A percentile compares a stretch with the other conserved stretches of the same genome.
Evolutionary conservation across 2,888 invertebrate genomes (phyloP).

Genomic region (Chrysina gloriosa): DNA sequence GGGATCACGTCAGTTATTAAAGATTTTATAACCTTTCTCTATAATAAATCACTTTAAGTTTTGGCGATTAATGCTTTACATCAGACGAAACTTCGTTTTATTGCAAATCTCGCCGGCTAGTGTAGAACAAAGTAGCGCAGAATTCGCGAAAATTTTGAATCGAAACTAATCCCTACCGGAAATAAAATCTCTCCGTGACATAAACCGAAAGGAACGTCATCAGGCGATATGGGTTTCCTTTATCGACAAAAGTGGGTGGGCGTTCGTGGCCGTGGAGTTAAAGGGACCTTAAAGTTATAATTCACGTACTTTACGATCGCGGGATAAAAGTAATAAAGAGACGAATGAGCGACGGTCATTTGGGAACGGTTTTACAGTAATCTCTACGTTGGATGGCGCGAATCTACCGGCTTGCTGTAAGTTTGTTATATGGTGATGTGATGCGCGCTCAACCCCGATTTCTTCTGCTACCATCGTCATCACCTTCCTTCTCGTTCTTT

Average conservation of each 20-base stretch:
- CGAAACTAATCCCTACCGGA: not conserved
- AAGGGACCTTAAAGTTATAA: constrained; percentile 12
- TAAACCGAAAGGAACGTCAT: constrained; percentile 3
- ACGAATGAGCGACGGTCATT: constrained; percentile 17
- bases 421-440: not conserved
- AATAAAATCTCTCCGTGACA: constrained; percentile 4
- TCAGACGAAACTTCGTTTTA: no score
- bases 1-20: no score
- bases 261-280: not conserved
- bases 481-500: not conserved
- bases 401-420: not conserved
- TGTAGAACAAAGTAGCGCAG: no score
- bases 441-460: not conserved
- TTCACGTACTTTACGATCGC: constrained; percentile 22
- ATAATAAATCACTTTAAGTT: no score
- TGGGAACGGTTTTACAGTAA: constrained; percentile 14
- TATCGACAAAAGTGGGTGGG: not conserved
- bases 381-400: not conserved
- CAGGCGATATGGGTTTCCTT: not conserved
- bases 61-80: no score
- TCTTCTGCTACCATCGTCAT: not conserved
- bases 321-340: constrained; percentile 27
- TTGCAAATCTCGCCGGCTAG: no score
- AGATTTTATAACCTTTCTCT: no score
- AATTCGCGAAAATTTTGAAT: not conserved